Evolutionary conservation across 2,113 vertebrate species (phyloP).

Genomic region (Columbina picui): DNA sequence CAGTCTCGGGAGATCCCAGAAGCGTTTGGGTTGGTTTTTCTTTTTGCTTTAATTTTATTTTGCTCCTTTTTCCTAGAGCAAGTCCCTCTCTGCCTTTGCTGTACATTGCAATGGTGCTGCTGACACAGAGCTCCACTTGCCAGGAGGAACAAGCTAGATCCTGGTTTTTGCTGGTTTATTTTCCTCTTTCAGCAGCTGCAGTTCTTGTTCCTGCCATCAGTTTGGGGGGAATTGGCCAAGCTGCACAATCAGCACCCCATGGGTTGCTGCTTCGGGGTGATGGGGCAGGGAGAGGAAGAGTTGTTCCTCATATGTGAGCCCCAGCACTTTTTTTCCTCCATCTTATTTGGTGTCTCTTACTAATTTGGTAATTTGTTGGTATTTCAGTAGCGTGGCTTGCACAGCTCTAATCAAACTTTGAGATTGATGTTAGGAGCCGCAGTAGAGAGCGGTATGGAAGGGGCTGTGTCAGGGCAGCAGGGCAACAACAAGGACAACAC

Average conservation of each 20-base stretch:
- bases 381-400: background rate
- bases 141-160: background rate
- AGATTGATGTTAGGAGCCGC: fast-evolving
- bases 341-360: background rate
- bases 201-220: background rate
- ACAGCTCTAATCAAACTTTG: background rate
- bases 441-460: fast-evolving
- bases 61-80: background rate
- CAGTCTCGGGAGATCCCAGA: background rate
- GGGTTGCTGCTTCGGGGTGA: background rate
- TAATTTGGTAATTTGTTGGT: background rate
- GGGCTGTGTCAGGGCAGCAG: background rate
- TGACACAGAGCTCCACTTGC: background rate
- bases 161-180: background rate
- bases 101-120: background rate
- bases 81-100: background rate
- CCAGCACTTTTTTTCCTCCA: background rate
- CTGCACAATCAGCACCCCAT: background rate
- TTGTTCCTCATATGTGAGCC: background rate
- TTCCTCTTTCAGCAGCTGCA: background rate
- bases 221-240: fast-evolving
- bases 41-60: background rate
- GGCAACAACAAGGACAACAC: fast-evolving
- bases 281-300: background rate
- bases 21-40: fast-evolving